Evolutionary conservation across 92 coral and sea anemone species (phyloP).

Genomic region (Parazoanthus darwini): DNA sequence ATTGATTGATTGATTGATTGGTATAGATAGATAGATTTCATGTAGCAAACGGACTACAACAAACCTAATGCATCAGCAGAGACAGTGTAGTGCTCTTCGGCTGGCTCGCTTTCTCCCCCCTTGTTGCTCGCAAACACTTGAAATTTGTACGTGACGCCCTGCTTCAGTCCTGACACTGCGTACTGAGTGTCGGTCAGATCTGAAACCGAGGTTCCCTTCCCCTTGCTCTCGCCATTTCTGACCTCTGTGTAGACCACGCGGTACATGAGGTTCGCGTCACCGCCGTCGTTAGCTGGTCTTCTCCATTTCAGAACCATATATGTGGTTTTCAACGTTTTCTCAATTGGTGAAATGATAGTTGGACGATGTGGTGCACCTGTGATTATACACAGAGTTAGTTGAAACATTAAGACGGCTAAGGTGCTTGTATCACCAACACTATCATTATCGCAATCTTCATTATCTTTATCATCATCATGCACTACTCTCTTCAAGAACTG

Average conservation of each 20-base stretch:
- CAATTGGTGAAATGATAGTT: background rate
- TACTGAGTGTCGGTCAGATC: background rate
- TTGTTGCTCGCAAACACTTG: slow-evolving; percentile 28
- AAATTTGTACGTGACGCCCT: slow-evolving; percentile 17
- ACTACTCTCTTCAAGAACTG: no score
- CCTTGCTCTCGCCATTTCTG: background rate
- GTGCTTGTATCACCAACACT: background rate
- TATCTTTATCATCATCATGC: no score
- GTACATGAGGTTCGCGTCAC: slow-evolving; percentile 21
- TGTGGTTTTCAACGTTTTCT: slow-evolving; percentile 3
- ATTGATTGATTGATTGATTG: background rate
- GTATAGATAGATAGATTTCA: background rate
- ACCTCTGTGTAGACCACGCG: slow-evolving; percentile 11
- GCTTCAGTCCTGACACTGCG: background rate
- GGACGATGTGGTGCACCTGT: slow-evolving; percentile 27
- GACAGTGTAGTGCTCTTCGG: background rate
- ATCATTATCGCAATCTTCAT: no score
- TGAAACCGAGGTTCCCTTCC: background rate
- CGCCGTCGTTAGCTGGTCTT: slow-evolving; percentile 18
- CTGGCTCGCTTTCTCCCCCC: slow-evolving; percentile 19
- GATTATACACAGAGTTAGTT: background rate
- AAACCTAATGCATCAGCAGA: slow-evolving; percentile 16
- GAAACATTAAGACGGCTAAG: background rate
- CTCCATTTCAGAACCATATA: slow-evolving; percentile 15
- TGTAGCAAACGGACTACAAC: background rate